Percentiles rank a stretch among this genome's conserved stretches.
Evolutionary conservation across 23 tunicate genomes (phyloP).

Genomic region (Botrylloides violaceus): DNA sequence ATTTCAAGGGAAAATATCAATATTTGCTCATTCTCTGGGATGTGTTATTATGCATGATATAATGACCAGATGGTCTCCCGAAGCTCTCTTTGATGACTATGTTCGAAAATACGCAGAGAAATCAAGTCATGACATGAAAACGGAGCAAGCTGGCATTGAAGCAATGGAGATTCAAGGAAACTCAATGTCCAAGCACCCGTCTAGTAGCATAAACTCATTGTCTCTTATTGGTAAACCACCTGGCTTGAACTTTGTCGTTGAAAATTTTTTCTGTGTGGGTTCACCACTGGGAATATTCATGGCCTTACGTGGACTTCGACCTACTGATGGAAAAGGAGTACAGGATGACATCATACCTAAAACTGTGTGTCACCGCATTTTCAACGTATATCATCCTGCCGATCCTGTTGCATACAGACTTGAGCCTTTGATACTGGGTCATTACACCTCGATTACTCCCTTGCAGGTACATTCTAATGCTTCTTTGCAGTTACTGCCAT

Average conservation of each 20-base stretch:
- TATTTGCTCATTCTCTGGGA: conserved; percentile 84
- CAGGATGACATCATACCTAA: conserved; percentile 39
- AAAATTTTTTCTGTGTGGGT: conserved; percentile 66
- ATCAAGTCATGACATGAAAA: background rate
- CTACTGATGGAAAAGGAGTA: conserved; percentile 5
- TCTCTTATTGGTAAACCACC: background rate
- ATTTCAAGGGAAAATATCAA: conserved; percentile 64
- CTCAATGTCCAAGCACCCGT: background rate
- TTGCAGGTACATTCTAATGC: conserved; percentile 40
- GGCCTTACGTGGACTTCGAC: conserved; percentile 51
- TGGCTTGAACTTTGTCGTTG: conserved; percentile 37
- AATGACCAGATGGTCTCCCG: conserved; percentile 46
- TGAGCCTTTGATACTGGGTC: conserved; percentile 62
- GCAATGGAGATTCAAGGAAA: background rate
- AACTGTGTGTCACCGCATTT: conserved; percentile 24
- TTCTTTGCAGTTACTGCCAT: conserved; percentile 4
- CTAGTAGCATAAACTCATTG: background rate
- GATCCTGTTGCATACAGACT: conserved; percentile 92
- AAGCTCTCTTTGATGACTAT: conserved; percentile 10
- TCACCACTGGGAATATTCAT: conserved; percentile 75
- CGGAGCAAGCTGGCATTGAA: background rate
- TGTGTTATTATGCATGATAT: conserved; percentile 73
- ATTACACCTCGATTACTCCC: conserved; percentile 45
- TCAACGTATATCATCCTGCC: conserved; percentile 82
- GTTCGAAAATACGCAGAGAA: background rate